Base-by-base conservation (phyloP, 2,797 vertebrate genomes). In the Podarcis siculus region DNA sequence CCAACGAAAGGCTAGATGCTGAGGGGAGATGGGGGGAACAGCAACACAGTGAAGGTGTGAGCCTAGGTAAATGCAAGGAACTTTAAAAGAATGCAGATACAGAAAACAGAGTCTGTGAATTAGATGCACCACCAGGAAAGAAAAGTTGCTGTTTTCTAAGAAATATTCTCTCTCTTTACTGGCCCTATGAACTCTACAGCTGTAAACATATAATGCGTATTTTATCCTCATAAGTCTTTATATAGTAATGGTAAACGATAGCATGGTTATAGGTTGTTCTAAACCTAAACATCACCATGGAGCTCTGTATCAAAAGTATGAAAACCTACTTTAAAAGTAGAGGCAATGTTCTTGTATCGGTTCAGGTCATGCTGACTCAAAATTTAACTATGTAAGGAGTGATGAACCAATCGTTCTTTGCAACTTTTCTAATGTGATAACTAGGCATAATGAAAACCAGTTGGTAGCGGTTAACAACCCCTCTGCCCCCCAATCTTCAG, bases 1-100 rank as follows among this genome's bases (percentile, higher is more conserved):
- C 98, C 94, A 99, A 94, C 93, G 98, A 99, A 93, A 99, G 97
- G 95, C 98, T 99, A 95, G 98, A 99, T 93, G 98, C 99, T 99
- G 98, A 98, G 42, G 61, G 25, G 61, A 45, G 13, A 55, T 55
- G 25, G 79, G 45, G 8, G 25, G 45, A 83, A 71, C 49, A 98
- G 98, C 98, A 95, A 98, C 96, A 99, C 92, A 95, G 96, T 85
- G 94, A 94, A 98, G 97, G 86, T 96, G 96, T 98, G 97, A 98
- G 97, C 97, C 97, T 98, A 96, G 94, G 97, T 94, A 96, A 94
- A 97, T 94, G 96, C 93, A 95, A 87, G 94, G 82, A 88, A 87
- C 89, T 93, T 96, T 83, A 92, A 93, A 94, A 91, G 88, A 84
- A 96, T 90, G 94, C 90, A 90, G 80, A 97, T 93, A 96, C 80